Evolutionary conservation across 1,140 invertebrate species (phyloP), one percentile per base, ranked within the genome.

Genomic region (Scaptomyza pallida): DNA sequence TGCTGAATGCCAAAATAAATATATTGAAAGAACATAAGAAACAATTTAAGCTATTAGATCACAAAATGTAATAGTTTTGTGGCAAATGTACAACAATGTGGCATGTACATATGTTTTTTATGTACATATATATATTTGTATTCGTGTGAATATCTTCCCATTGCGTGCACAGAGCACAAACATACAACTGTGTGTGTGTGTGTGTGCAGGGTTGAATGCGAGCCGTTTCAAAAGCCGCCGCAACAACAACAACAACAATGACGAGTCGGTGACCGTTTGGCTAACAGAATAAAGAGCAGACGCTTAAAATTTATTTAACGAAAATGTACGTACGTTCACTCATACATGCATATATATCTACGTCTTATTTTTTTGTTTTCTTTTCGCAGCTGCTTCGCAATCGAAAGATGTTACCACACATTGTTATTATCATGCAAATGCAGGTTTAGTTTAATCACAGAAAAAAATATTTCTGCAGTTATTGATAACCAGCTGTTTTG

Each of bases 251-350:
- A 51, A 51, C 33, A 51, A 62, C 35, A 51, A 51, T 16, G 44
- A 48, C 45, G 21, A 61, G 47, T 51, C 45, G 48, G 50, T 47
- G 48, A 62, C 45, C 59, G 59, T 62, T 62, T 62, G 35, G 35
- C 23, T 62, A 62, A 51, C 40, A 43, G 21, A 59, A 59, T 59
- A 44, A 47, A 33, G 6, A 26, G 43, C 43, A 59, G 15, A 59
- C 56, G 30, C 37, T 30, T 50, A 13, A 40, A 26, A 16, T 50
- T 50, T n/a, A 2, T 21, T 37, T 1, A 37, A 37, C 33, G 33
- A 37, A n/a, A n/a, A 37, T 37, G 12, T 26, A 13, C 12, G 0
- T 48, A 19, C n/a, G n/a, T n/a, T n/a, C n/a, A n/a, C 44, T 8
- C 19, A 56, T 10, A 12, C 13, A 44, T 13, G n/a, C n/a, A 17